Evolutionary conservation across 2,797 vertebrate genomes (phyloP).

Genomic region (Hipposideros larvatus): DNA sequence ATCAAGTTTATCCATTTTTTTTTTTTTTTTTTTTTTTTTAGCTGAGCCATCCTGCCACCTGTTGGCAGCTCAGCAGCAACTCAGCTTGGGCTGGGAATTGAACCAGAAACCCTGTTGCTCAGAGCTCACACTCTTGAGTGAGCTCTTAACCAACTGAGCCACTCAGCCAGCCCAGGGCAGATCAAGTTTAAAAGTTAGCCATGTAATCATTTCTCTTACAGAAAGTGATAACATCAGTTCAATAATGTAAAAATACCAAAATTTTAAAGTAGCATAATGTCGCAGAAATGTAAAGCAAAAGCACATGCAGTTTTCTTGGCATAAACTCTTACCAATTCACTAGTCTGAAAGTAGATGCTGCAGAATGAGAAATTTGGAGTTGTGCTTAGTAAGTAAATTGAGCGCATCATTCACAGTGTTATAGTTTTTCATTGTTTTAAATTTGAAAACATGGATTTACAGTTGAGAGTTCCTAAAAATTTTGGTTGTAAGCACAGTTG

Average conservation of each 20-base stretch:
- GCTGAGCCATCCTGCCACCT: no score
- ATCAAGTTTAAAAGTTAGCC: not conserved
- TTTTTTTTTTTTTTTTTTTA: no score
- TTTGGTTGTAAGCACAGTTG: not conserved
- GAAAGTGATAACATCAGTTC: not conserved
- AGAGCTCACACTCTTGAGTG: no score
- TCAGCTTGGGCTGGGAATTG: no score
- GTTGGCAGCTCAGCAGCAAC: no score
- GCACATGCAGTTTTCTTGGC: not conserved
- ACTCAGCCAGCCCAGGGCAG: not conserved
- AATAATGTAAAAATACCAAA: not conserved
- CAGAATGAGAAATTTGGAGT: not conserved
- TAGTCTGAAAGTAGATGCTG: not conserved
- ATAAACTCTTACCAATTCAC: not conserved
- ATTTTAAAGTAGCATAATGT: not conserved
- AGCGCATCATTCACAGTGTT: not conserved
- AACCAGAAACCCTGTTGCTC: no score
- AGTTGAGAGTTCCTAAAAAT: not conserved
- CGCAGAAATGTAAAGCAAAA: not conserved
- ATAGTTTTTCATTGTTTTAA: not conserved
- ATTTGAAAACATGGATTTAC: not conserved
- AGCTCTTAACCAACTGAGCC: no score
- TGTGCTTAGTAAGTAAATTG: not conserved
- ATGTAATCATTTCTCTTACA: not conserved
- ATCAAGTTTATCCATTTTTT: not conserved